Evolutionary conservation across 2,888 invertebrate species (phyloP).

Genomic region (Ormyrus thymus): DNA sequence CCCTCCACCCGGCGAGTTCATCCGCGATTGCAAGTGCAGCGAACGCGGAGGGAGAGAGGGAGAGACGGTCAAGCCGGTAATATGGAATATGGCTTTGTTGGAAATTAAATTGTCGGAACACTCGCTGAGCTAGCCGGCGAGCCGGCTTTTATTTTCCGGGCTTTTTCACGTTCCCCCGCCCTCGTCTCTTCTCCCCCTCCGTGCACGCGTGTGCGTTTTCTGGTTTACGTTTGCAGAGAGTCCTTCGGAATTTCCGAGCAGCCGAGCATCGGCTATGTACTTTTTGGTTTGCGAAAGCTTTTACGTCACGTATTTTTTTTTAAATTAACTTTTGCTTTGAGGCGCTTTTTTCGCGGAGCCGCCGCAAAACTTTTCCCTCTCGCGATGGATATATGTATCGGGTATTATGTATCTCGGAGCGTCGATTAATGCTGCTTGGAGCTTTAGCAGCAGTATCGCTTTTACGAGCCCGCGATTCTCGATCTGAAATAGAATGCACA

Average conservation of each 20-base stretch:
- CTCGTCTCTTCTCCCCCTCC: background rate
- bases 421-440: too few relatives aligned
- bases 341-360: constrained; percentile 2
- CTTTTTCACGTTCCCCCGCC: constrained; percentile 37
- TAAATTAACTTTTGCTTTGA: constrained; percentile 22
- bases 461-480: background rate
- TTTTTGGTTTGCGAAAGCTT: constrained; percentile 39
- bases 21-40: constrained; percentile 27
- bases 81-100: constrained; percentile 61
- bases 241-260: background rate
- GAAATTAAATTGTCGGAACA: constrained; percentile 56
- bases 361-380: background rate
- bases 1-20: too few relatives aligned
- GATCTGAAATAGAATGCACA: background rate
- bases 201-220: background rate
- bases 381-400: background rate
- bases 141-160: constrained; percentile 46
- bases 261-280: background rate
- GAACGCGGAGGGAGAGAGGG: constrained; percentile 5
- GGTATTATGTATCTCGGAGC: background rate
- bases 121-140: constrained; percentile 3
- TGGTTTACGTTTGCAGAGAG: constrained; percentile 25
- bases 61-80: constrained; percentile 59
- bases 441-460: too few relatives aligned
- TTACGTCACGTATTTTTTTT: constrained; percentile 12